These are phyloP conservation scores for Pandion haliaetus DNA, from an alignment of 2,113 vertebrate species.

Conservation along the genomic window DNA sequence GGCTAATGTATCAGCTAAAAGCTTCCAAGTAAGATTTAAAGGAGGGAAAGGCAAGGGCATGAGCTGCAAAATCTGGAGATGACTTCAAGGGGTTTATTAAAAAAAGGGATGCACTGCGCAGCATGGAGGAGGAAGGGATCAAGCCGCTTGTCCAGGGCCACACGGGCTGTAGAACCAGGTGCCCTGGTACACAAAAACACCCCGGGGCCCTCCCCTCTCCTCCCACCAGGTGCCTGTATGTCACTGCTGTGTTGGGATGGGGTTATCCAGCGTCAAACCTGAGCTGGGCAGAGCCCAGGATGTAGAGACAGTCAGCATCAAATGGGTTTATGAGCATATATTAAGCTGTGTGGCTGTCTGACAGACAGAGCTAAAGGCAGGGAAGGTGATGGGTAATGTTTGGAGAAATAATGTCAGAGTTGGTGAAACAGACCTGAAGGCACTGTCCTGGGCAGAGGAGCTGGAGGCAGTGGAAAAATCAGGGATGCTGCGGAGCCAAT, in stretches of 20 bases:
- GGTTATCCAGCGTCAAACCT: rapidly evolving
- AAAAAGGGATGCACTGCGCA: not conserved
- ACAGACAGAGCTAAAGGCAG: not conserved
- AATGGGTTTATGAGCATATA: rapidly evolving
- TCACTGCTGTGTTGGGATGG: not conserved
- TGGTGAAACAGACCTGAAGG: not conserved
- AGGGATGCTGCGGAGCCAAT: not conserved
- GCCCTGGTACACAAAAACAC: not conserved
- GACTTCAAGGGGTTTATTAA: not conserved
- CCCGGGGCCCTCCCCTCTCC: not conserved
- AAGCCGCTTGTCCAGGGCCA: not conserved
- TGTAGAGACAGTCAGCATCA: rapidly evolving
- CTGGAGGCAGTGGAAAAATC: not conserved
- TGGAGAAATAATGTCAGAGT: too few relatives aligned
- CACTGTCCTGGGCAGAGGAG: not conserved
- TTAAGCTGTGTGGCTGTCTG: not conserved
- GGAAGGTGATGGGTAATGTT: not conserved
- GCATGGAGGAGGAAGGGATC: not conserved
- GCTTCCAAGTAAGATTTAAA: not conserved
- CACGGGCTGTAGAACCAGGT: not conserved
- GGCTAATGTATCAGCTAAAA: not conserved
- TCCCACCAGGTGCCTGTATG: rapidly evolving
- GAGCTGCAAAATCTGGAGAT: not conserved
- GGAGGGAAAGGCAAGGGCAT: not conserved
- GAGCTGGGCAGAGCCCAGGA: not conserved